phyloP scores from a whole-genome alignment of 2,797 vertebrate genomes.

The Acipenser ruthenus region DNA sequence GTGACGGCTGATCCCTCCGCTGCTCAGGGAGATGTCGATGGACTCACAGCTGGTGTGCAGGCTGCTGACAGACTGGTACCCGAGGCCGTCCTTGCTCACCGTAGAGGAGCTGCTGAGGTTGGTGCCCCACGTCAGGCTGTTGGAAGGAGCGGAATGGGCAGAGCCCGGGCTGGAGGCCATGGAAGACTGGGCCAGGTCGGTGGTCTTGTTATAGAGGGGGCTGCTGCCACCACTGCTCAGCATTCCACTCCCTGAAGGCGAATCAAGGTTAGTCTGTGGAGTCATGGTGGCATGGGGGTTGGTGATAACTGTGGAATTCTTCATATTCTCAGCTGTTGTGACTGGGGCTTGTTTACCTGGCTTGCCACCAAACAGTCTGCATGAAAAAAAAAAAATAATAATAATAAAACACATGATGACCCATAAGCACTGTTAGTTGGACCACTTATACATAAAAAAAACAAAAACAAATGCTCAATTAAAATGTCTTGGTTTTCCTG shows the following conservation, averaged over 20 bases:
- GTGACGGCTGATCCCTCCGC: slow-evolving; percentile 61
- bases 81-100: slow-evolving; percentile 67
- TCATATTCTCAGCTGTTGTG: slow-evolving; percentile 65
- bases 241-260: slow-evolving; percentile 64
- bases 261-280: slow-evolving; percentile 61
- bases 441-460: neutral
- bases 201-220: slow-evolving; percentile 59
- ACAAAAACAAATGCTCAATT: slow-evolving; percentile 1
- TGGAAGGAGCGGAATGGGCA: slow-evolving; percentile 63
- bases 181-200: slow-evolving; percentile 60
- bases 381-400: slow-evolving; percentile 13
- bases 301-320: slow-evolving; percentile 65
- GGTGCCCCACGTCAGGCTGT: slow-evolving; percentile 66
- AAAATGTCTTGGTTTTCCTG: too few relatives aligned
- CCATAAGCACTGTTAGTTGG: neutral
- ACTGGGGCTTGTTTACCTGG: slow-evolving; percentile 65
- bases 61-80: slow-evolving; percentile 67
- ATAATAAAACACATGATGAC: slow-evolving; percentile 2
- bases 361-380: slow-evolving; percentile 76
- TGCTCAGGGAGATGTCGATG: slow-evolving; percentile 69
- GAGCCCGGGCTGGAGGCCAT: slow-evolving; percentile 70
- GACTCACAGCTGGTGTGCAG: slow-evolving; percentile 71
- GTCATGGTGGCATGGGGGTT: slow-evolving; percentile 67
- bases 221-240: slow-evolving; percentile 66
- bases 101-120: slow-evolving; percentile 65